Conservation (phyloP, 2,113 vertebrate species). For the Ophthalmolycus amberensis region DNA sequence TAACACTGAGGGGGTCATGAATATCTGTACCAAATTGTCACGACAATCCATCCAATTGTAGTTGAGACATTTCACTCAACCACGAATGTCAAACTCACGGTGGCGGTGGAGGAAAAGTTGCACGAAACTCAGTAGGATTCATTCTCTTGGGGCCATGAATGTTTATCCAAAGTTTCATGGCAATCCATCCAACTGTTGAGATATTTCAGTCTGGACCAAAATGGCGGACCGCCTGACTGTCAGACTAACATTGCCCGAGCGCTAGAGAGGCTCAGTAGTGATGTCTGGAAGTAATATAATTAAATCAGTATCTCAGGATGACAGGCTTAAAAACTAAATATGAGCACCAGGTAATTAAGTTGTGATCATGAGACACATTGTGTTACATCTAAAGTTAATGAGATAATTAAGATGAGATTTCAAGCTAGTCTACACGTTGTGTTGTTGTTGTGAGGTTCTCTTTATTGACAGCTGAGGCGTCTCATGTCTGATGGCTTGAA, state of each 20-base stretch:
- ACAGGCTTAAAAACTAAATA: constrained; percentile 11
- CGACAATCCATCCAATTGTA: not conserved
- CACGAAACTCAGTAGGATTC: not conserved
- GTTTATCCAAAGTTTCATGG: not conserved
- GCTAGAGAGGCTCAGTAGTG: no score
- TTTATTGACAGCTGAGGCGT: not conserved
- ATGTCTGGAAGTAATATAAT: not conserved
- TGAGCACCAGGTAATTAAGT: constrained; percentile 27
- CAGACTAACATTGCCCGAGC: not conserved
- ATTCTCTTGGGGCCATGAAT: not conserved
- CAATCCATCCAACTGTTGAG: not conserved
- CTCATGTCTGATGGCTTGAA: not conserved
- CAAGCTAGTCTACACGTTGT: constrained; percentile 1
- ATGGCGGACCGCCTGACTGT: not conserved
- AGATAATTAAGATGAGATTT: constrained; percentile 45
- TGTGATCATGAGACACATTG: constrained; percentile 46
- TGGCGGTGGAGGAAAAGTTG: not conserved
- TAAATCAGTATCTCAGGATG: constrained; percentile 10
- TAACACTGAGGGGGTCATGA: not conserved
- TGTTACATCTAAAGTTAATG: constrained; percentile 39
- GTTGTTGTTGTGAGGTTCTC: not conserved
- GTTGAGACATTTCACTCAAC: not conserved
- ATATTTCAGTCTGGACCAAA: not conserved
- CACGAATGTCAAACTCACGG: not conserved
- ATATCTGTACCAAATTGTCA: not conserved